Percentiles rank a stretch among this genome's conserved stretches.
Evolutionary conservation across 1,140 invertebrate genomes (phyloP).

Genomic region (Dendroctonus ponderosae): DNA sequence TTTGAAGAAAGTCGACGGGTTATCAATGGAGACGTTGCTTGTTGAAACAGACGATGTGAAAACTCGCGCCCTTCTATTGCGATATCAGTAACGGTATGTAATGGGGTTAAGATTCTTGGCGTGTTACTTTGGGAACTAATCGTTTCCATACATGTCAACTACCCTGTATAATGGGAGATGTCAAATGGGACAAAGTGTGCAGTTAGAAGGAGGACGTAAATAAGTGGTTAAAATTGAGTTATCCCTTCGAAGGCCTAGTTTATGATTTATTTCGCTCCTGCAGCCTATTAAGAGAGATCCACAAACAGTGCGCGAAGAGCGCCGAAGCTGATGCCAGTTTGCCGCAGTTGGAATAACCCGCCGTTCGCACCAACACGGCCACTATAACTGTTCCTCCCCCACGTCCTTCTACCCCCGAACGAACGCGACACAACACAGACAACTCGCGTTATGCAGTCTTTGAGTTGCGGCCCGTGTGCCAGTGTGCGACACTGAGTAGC

Average conservation of each 20-base stretch:
- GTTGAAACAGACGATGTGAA: too few relatives aligned
- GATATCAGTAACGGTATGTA: too few relatives aligned
- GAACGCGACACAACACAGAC: constrained; percentile 44
- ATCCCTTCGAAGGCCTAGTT: constrained; percentile 29
- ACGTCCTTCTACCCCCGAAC: constrained; percentile 40
- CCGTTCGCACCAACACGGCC: constrained; percentile 44
- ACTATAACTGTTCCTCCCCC: constrained; percentile 42
- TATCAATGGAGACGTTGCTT: too few relatives aligned
- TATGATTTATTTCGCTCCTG: constrained; percentile 35
- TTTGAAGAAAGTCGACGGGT: too few relatives aligned
- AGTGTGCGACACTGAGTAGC: constrained; percentile 37
- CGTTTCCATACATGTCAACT: too few relatives aligned
- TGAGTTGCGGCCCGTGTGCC: constrained; percentile 47
- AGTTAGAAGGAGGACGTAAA: constrained; percentile 11
- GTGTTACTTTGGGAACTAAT: too few relatives aligned
- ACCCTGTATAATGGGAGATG: too few relatives aligned
- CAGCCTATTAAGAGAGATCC: constrained; percentile 36
- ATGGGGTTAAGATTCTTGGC: too few relatives aligned
- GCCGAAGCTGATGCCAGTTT: constrained; percentile 46
- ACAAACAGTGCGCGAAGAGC: constrained; percentile 44
- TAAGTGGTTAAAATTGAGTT: constrained; percentile 28
- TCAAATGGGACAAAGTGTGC: background rate
- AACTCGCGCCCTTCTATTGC: too few relatives aligned
- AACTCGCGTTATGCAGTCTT: constrained; percentile 47
- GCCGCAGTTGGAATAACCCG: constrained; percentile 47